Evolutionary conservation across 2,113 vertebrate genomes (phyloP).

Genomic region (Cygnus atratus): DNA sequence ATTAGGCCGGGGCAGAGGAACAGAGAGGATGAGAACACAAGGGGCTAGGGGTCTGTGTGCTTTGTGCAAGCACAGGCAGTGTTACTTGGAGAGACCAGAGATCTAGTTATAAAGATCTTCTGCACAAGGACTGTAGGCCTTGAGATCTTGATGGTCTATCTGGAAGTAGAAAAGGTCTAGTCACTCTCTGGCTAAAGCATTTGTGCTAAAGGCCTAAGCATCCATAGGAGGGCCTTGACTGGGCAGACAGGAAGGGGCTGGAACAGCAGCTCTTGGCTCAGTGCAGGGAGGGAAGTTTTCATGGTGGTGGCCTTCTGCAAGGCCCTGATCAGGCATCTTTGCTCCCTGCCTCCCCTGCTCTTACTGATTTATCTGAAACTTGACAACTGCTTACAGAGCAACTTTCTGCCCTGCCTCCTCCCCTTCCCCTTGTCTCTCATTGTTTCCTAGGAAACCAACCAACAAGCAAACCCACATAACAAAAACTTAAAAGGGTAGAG

Average conservation of each 20-base stretch:
- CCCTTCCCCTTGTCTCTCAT: not conserved
- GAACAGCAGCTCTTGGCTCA: not conserved
- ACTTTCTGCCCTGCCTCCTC: not conserved
- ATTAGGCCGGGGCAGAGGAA: accelerated
- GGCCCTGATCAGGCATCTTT: not conserved
- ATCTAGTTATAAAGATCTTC: not conserved
- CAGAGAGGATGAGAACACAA: not conserved
- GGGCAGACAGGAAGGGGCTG: not conserved
- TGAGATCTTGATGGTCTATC: not conserved
- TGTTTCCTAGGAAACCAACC: not conserved
- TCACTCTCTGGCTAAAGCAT: not conserved
- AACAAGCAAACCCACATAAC: not conserved
- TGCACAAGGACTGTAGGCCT: not conserved
- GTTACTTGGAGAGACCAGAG: not conserved
- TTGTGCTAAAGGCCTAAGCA: not conserved
- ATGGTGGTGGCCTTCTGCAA: not conserved
- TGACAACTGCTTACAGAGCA: not conserved
- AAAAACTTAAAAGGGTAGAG: not conserved
- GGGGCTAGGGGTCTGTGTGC: not conserved
- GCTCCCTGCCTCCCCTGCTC: not conserved
- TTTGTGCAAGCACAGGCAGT: not conserved
- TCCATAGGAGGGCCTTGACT: too few species aligned
- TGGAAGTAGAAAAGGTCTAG: not conserved
- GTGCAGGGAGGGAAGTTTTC: not conserved
- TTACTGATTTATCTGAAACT: not conserved